phyloP scores from a whole-genome alignment of 1,140 invertebrate genomes.

The Pogonus chalceus region DNA sequence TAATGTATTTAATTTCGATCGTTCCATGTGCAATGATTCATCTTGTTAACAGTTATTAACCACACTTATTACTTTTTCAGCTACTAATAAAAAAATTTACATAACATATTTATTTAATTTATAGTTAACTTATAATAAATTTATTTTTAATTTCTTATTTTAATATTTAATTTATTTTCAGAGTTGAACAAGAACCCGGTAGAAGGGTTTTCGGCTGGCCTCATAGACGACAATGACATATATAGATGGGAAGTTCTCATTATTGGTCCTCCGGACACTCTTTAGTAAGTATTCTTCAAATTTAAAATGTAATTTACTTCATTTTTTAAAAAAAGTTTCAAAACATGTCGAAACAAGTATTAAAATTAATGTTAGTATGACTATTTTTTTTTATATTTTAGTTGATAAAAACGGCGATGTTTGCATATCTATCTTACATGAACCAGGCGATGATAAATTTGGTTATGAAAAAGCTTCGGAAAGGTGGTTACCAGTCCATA shows the following conservation, averaged over 20 bases:
- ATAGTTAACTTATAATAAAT: no score
- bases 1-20: no score
- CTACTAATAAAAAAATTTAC: no score
- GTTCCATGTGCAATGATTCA: not conserved
- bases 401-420: conserved; percentile 98
- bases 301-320: no score
- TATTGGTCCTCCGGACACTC: conserved; percentile 96
- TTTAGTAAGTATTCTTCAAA: conserved; percentile 98
- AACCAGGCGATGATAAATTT: conserved; percentile 99
- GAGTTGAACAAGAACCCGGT: conserved; percentile 98
- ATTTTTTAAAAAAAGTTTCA: no score
- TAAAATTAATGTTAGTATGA: not conserved
- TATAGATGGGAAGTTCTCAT: conserved; percentile 99
- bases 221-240: conserved; percentile 98
- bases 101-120: no score
- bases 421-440: conserved; percentile 99
- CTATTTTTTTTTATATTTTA: conserved; percentile 38
- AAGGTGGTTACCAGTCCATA: conserved; percentile 97
- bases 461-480: conserved; percentile 99
- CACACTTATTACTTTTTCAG: no score
- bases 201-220: conserved; percentile 97
- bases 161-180: conserved; percentile 46
- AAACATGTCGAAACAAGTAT: no score
- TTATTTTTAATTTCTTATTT: no score
- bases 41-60: not conserved